A percentile compares a stretch with the other conserved stretches of the same genome.
These are phyloP conservation scores for Glaucopsyche alexis DNA, from an alignment of 2,888 invertebrate species.

Conservation along the genomic window DNA sequence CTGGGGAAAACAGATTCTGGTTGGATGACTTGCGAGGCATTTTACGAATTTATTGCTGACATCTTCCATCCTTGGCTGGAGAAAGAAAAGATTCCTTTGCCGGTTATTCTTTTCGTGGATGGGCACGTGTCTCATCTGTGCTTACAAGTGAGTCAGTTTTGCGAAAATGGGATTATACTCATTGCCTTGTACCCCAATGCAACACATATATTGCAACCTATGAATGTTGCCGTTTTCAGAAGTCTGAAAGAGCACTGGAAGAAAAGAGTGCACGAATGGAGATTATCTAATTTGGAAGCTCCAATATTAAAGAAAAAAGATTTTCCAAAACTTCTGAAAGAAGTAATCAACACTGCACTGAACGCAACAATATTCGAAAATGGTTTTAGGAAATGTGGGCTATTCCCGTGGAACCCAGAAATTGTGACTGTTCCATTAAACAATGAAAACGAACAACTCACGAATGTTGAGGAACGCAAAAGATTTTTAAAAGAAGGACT, in stretches of 20 bases:
- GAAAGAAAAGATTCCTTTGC: too few relatives aligned
- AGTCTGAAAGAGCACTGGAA: conserved; percentile 6
- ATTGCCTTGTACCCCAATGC: too few relatives aligned
- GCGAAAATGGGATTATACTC: too few relatives aligned
- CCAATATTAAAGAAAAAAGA: neutral
- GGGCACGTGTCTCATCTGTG: too few relatives aligned
- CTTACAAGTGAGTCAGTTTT: too few relatives aligned
- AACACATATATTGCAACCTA: neutral
- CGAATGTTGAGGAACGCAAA: conserved; percentile 34
- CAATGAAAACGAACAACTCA: conserved; percentile 33
- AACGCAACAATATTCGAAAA: conserved; percentile 34
- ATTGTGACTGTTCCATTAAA: conserved; percentile 33
- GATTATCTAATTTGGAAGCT: conserved; percentile 14
- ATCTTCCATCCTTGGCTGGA: too few relatives aligned
- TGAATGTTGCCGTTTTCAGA: conserved; percentile 1
- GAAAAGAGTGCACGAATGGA: conserved; percentile 5
- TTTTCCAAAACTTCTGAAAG: too few relatives aligned
- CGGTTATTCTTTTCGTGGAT: too few relatives aligned
- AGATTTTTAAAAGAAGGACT: conserved; percentile 35
- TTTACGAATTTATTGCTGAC: too few relatives aligned
- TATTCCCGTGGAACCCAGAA: conserved; percentile 35
- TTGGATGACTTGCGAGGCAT: too few relatives aligned
- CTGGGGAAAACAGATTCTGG: too few relatives aligned
- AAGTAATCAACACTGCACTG: conserved; percentile 32
- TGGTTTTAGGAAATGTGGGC: conserved; percentile 35